Base-by-base conservation (phyloP, 2,797 vertebrate species). In the Alca torda region DNA sequence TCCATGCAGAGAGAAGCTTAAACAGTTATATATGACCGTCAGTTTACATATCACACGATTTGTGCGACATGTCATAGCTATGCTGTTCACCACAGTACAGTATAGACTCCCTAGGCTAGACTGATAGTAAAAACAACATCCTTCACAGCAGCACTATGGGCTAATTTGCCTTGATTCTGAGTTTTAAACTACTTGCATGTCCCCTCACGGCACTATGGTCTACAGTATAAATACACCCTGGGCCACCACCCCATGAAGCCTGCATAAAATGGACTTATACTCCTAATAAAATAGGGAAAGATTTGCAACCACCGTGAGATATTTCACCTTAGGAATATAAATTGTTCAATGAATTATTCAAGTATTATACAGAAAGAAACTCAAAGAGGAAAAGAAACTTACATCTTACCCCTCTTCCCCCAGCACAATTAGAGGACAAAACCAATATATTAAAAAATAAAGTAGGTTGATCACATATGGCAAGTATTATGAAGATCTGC, bases 181-280 rank as follows among this genome's bases (percentile, higher is more conserved):
- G 24, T 17, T 81, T 82, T 82, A 70, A 70, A 51, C 35, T 70
- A 15, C 24, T 43, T 51, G 45, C 16, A 8, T 50, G 50, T 41
- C 51, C 11, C 30, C 35, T n/a, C 37, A 18, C 5, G 10, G 15
- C 30, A 41, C 54, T 28, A 11, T 28, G 31, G 37, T 39, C 35
- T 50, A 16, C 9, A 82, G 30, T 30, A 30, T n/a, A 51, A 70
- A 15, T 41, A 48, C 9, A 48, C n/a, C 16, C 28, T 37, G 26
- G 84, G 37, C 98, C 96, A 41, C 98, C 98, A 26, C 98, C 98
- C 98, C 98, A 98, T 0, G 98, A 98, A 56, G 98, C 98, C 98
- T 98, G 70, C 37, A 57, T 9, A 73, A 56, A 63, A 57, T 65
- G 16, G 17, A 76, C 46, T 61, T 37, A 56, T 3, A 10, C 25